phyloP scores from a whole-genome alignment of 2,888 invertebrate genomes.

The Pocota personata region DNA sequence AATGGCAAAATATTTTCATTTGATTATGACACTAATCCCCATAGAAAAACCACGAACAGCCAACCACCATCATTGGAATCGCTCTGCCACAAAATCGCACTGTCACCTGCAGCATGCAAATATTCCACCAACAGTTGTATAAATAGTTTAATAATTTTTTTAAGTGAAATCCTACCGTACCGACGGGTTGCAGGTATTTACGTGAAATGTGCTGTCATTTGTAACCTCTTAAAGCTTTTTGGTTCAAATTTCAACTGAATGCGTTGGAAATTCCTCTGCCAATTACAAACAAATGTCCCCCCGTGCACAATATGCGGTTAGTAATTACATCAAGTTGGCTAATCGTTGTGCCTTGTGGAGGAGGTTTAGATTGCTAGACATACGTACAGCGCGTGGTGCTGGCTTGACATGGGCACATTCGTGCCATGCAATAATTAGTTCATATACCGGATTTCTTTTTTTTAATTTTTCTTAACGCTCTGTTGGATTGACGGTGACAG shows the following conservation, averaged over 20 bases:
- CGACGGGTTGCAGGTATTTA: neutral
- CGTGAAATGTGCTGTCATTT: neutral
- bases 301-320: neutral
- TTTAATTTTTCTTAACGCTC: constrained; percentile 10
- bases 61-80: constrained; percentile 8
- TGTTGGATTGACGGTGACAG: constrained; percentile 4
- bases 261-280: constrained; percentile 11
- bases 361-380: neutral
- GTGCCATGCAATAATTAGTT: constrained; percentile 36
- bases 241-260: constrained; percentile 10
- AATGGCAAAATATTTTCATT: neutral
- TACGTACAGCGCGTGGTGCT: neutral
- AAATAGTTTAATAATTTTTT: neutral
- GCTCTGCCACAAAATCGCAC: neutral
- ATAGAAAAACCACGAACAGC: neutral
- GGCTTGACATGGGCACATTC: constrained; percentile 29
- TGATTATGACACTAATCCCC: neutral
- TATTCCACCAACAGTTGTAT: neutral
- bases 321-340: constrained; percentile 22
- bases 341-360: neutral
- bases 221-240: neutral
- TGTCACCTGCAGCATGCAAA: constrained; percentile 15
- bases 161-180: neutral
- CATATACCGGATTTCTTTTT: constrained; percentile 5
- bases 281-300: constrained; percentile 10